Evolutionary conservation across 1,140 invertebrate genomes (phyloP).

Genomic region (Amyelois transitella): DNA sequence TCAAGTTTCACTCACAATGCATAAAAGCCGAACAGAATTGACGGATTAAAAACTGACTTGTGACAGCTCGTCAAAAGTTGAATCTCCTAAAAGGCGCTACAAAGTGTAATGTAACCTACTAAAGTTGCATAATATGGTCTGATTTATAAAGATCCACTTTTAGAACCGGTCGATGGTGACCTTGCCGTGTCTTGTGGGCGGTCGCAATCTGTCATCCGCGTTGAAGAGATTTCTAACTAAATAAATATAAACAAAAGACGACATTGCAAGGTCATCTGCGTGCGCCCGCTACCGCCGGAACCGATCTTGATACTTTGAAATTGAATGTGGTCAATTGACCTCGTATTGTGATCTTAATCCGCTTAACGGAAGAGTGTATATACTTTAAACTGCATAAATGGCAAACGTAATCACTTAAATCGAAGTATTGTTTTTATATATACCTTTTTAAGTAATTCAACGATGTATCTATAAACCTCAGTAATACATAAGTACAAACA

Average conservation of each 20-base stretch:
- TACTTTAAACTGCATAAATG: neutral
- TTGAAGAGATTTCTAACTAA: slow-evolving; percentile 14
- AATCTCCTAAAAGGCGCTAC: neutral
- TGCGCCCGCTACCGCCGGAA: slow-evolving; percentile 23
- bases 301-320: slow-evolving; percentile 16
- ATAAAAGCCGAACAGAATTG: neutral
- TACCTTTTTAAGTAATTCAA: neutral
- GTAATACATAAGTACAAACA: no score
- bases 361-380: slow-evolving; percentile 1
- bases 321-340: slow-evolving; percentile 12
- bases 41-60: neutral
- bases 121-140: slow-evolving; percentile 22
- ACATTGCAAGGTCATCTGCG: slow-evolving; percentile 22
- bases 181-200: slow-evolving; percentile 22
- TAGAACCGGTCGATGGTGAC: slow-evolving; percentile 25
- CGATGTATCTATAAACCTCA: no score
- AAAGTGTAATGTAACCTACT: slow-evolving; percentile 14
- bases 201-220: slow-evolving; percentile 25
- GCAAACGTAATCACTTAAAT: neutral
- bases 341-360: slow-evolving; percentile 17
- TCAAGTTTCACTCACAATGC: neutral
- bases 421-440: neutral
- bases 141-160: slow-evolving; percentile 27
- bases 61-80: neutral
- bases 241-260: slow-evolving; percentile 25